Base-by-base conservation (phyloP, 2,888 invertebrate genomes). In the Andricus quercusramuli region DNA sequence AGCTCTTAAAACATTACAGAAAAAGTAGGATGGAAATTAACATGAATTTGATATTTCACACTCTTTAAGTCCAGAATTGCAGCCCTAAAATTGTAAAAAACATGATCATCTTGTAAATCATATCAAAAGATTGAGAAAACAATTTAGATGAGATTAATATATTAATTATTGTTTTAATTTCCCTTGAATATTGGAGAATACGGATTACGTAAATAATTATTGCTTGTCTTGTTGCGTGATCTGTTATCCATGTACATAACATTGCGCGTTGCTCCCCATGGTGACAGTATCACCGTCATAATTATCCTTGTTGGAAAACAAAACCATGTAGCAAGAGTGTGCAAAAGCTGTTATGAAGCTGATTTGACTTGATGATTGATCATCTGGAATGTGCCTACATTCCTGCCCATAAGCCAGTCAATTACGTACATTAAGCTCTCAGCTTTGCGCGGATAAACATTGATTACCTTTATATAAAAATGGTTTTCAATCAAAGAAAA, bases 311-410 rank as follows among this genome's bases (percentile, higher is more conserved):
- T 25, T 25, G 62, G 25, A 25, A 62, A 62, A 62, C 56, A 59
- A 62, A 62, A 62, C 25, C 5, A 3, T 22, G 25, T 15, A 62
- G 62, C 22, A 62, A 29, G 2, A 62, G 17, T 62, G n/a, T n/a
- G 25, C 25, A 5, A 62, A 62, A 62, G 62, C 25, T 62, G 13
- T 62, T 62, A 25, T 29, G 13, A 29, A 62, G 62, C 25, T 62
- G 62, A 62, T 62, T 62, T 62, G 4, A 25, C 62, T 62, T 62
- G 62, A 25, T 62, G 62, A 62, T 62, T 25, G 5, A 62, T 62
- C 62, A 17, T 62, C 25, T 62, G 4, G 15, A 62, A 62, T 62
- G 15, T 62, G 15, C 15, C 25, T 62, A 29, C 25, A 62, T 15
- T 62, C 13, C 17, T 62, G 62, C 29, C 29, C 13, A 20, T 25